Evolutionary conservation across 2,113 vertebrate genomes (phyloP).

Genomic region (Triplophysa tibetana): DNA sequence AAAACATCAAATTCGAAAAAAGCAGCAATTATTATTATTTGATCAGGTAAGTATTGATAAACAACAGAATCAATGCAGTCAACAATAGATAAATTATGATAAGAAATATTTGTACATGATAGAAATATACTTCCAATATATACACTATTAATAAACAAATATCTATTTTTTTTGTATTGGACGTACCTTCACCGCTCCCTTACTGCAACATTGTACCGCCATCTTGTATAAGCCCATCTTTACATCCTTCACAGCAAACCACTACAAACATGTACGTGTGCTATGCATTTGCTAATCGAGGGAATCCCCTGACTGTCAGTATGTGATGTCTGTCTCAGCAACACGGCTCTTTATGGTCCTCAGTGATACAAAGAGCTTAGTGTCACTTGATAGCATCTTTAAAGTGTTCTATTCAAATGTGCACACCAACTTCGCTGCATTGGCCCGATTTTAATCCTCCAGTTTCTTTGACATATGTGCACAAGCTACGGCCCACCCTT

Average conservation of each 20-base stretch:
- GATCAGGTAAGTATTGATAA: neutral
- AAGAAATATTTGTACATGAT: neutral
- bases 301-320: slow-evolving; percentile 4
- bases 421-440: slow-evolving; percentile 19
- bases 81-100: neutral
- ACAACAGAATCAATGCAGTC: neutral
- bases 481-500: slow-evolving; percentile 36
- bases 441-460: slow-evolving; percentile 51
- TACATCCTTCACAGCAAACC: neutral
- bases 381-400: slow-evolving; percentile 35
- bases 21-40: neutral
- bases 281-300: slow-evolving; percentile 22
- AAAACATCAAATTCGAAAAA: neutral
- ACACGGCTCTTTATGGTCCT: slow-evolving; percentile 30
- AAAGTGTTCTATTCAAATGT: slow-evolving; percentile 35
- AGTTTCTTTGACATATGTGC: slow-evolving; percentile 27
- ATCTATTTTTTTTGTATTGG: neutral
- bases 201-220: slow-evolving; percentile 16
- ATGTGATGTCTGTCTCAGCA: neutral
- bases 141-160: neutral
- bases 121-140: neutral
- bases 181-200: slow-evolving; percentile 50
- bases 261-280: neutral
- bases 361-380: slow-evolving; percentile 23
- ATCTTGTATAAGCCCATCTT: slow-evolving; percentile 37